phyloP scores from a whole-genome alignment of 2,797 vertebrate species.

The Esox lucius region DNA sequence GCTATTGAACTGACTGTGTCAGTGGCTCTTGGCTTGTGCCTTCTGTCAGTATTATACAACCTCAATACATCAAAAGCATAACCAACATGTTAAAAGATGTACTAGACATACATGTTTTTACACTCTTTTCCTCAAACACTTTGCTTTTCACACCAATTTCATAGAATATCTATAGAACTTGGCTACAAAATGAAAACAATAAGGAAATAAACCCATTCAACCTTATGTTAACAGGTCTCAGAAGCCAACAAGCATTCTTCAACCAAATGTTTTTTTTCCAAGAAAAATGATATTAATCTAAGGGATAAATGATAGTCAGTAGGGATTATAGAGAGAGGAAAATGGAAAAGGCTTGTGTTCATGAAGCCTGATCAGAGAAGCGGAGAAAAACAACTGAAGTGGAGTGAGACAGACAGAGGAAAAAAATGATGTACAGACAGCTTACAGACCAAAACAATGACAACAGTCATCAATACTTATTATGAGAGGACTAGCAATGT shows the following conservation, averaged over 20 bases:
- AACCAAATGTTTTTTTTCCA: constrained; percentile 4
- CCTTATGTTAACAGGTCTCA: constrained; percentile 5
- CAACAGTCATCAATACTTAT: neutral
- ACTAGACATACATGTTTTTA: no score
- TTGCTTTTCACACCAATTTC: neutral
- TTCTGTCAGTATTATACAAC: no score
- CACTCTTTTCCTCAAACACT: no score
- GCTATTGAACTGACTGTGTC: no score
- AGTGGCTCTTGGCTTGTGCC: no score
- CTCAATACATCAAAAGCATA: no score
- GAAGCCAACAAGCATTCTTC: constrained; percentile 10
- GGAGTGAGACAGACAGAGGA: constrained; percentile 11
- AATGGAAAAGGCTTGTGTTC: constrained; percentile 10
- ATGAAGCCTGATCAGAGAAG: neutral
- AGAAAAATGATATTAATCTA: constrained; percentile 6
- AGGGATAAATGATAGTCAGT: constrained; percentile 7
- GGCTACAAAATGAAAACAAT: neutral
- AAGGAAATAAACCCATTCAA: neutral
- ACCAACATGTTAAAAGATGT: neutral
- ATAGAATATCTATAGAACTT: neutral
- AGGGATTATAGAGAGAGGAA: constrained; percentile 35
- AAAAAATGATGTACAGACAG: no score
- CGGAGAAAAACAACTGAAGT: constrained; percentile 18
- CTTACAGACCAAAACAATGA: neutral
- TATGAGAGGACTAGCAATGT: no score